Conservation (phyloP, 2,888 invertebrate species). For the Petrolisthes manimaculis region DNA sequence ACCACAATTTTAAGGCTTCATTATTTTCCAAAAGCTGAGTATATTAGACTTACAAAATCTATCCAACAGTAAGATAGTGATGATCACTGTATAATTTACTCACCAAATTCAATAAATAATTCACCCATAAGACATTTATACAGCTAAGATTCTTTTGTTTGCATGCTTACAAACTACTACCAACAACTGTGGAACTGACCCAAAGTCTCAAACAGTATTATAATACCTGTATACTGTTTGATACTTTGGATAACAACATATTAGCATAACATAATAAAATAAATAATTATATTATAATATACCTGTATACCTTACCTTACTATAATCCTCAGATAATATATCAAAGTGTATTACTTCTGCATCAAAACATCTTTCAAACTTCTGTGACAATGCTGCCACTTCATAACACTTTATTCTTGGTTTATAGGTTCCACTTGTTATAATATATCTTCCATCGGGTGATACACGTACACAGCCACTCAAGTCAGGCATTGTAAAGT, state of each 20-base stretch:
- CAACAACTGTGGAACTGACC: no score
- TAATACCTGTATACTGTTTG: not conserved
- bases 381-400: conserved; percentile 92
- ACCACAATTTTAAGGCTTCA: no score
- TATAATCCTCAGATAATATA: conserved; percentile 93
- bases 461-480: conserved; percentile 87
- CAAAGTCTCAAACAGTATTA: not conserved
- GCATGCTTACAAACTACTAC: no score
- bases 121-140: no score
- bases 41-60: no score
- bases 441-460: conserved; percentile 90
- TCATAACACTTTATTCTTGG: conserved; percentile 96
- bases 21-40: no score
- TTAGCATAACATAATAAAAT: not conserved
- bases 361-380: conserved; percentile 98
- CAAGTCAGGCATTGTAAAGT: conserved; percentile 98
- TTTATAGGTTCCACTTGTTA: conserved; percentile 95
- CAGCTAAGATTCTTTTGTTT: no score
- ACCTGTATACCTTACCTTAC: conserved; percentile 82
- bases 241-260: not conserved
- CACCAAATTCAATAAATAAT: no score
- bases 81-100: no score
- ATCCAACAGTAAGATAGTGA: no score
- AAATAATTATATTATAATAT: not conserved
- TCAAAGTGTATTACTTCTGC: conserved; percentile 95